Conservation (phyloP, 1,140 invertebrate genomes). For the Drosophila pseudoananassae region DNA sequence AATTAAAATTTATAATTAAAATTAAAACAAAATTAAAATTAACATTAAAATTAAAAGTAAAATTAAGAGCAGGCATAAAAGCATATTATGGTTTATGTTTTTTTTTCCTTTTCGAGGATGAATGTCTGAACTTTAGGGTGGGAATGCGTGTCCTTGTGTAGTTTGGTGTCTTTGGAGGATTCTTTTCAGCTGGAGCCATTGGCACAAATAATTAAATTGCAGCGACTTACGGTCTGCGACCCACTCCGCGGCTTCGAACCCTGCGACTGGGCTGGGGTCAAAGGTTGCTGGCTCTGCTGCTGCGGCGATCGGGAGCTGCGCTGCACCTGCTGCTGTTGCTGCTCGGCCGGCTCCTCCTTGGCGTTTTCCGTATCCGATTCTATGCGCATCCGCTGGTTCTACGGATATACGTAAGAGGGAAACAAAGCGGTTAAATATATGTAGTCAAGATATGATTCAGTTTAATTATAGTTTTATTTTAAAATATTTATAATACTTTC, state of each 20-base stretch:
- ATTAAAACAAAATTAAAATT: too few species aligned
- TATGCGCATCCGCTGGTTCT: conserved; percentile 83
- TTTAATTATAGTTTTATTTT: too few species aligned
- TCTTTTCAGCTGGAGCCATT: conserved; percentile 37
- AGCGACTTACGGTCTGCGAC: conserved; percentile 75
- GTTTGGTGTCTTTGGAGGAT: conserved; percentile 9
- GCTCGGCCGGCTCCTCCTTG: conserved; percentile 51
- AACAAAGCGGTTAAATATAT: neutral
- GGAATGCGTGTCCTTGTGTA: conserved; percentile 21
- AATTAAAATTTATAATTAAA: too few species aligned
- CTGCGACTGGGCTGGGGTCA: conserved; percentile 44
- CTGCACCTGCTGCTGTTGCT: conserved; percentile 36
- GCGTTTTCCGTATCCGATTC: conserved; percentile 72
- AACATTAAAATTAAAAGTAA: too few species aligned
- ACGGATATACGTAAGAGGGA: conserved; percentile 33
- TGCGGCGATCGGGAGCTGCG: conserved; percentile 52
- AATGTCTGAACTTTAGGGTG: conserved; percentile 8
- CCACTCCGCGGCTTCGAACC: conserved; percentile 57
- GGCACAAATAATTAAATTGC: conserved; percentile 59
- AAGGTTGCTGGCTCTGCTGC: conserved; percentile 58
- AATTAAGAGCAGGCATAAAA: too few species aligned
- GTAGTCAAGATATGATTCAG: too few species aligned
- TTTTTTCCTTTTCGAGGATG: conserved; percentile 12
- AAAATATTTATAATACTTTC: too few species aligned
- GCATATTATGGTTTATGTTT: neutral